phyloP scores from a whole-genome alignment of 2,113 vertebrate genomes.

The Upupa epops region DNA sequence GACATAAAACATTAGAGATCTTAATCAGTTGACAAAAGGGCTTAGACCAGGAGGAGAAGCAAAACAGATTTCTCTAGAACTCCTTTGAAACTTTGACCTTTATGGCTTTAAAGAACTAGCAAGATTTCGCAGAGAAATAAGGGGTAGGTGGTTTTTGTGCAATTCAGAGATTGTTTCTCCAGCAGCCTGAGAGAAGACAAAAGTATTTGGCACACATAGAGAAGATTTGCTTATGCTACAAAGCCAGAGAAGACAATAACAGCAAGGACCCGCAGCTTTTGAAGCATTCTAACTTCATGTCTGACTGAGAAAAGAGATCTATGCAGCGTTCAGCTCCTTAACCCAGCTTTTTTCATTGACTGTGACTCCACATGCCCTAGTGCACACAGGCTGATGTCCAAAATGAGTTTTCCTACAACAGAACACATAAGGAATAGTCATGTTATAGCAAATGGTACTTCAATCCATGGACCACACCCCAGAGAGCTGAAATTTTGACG shows the following conservation, averaged over 20 bases:
- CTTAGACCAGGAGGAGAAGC: not conserved
- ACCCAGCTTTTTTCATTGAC: not conserved
- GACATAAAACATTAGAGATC: conserved; percentile 49
- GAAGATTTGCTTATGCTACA: not conserved
- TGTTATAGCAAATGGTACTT: not conserved
- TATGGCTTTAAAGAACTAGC: conserved; percentile 10
- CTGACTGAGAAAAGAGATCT: not conserved
- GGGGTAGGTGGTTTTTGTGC: not conserved
- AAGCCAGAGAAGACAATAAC: not conserved
- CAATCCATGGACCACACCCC: not conserved
- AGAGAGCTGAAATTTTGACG: not conserved
- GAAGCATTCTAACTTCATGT: not conserved
- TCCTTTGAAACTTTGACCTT: conserved; percentile 35
- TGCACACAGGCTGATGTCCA: not conserved
- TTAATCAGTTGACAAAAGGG: conserved; percentile 49
- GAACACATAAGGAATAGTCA: not conserved
- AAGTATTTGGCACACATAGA: not conserved
- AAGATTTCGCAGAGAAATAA: conserved; percentile 15
- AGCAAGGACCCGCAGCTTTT: not conserved
- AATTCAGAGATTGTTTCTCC: not conserved
- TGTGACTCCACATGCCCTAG: not conserved
- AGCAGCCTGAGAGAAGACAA: not conserved
- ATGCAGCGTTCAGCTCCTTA: not conserved
- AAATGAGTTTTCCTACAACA: not conserved
- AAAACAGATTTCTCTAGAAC: conserved; percentile 29